Base-by-base conservation (phyloP, 2,797 vertebrate genomes). In the Glossophaga mutica region DNA sequence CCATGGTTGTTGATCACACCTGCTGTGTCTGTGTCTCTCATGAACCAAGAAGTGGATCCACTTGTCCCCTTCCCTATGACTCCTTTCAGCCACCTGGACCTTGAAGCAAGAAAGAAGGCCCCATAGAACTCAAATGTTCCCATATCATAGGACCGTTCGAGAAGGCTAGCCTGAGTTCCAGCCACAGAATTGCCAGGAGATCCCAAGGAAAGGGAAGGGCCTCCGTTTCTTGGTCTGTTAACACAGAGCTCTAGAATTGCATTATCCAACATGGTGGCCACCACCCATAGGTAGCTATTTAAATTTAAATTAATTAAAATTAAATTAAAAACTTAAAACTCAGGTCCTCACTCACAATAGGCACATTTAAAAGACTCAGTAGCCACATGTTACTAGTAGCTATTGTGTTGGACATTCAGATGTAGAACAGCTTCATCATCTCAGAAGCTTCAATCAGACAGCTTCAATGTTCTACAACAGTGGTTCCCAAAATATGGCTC, bases 1-100 rank as follows among this genome's bases (percentile, higher is more conserved):
- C 42, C 10, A 46, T 7, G 0, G 9, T 57, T 48, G 14, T 32
- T 16, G 34, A 16, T 2, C 48, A 12, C 4, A 1, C 81, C 59
- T 37, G 5, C 59, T 57, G 26, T 2, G 5, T 68, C 78, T 46
- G 24, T 22, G 5, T 48, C 46, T 78, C 37, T 76, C 24, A 16
- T 37, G 16, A 74, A 48, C 21, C 87, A 26, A 50, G 48, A 86
- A 68, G 37, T 29, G n/a, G n/a, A 37, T 39, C 71, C 16, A 2
- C 48, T 62, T 29, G 19, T 26, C 32, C n/a, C 62, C 70, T 77
- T 81, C 46, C 6, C 6, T 4, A 14, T 29, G 9, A 14, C 9
- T 3, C 15, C n/a, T 85, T 39, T 50, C 67, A 42, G 24, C 26
- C 59, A 57, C 34, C 16, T 57, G 46, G 71, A 87, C 67, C 57